These are phyloP conservation scores for Syngnathus floridae DNA, from an alignment of 2,113 vertebrate species.

Conservation along the genomic window DNA sequence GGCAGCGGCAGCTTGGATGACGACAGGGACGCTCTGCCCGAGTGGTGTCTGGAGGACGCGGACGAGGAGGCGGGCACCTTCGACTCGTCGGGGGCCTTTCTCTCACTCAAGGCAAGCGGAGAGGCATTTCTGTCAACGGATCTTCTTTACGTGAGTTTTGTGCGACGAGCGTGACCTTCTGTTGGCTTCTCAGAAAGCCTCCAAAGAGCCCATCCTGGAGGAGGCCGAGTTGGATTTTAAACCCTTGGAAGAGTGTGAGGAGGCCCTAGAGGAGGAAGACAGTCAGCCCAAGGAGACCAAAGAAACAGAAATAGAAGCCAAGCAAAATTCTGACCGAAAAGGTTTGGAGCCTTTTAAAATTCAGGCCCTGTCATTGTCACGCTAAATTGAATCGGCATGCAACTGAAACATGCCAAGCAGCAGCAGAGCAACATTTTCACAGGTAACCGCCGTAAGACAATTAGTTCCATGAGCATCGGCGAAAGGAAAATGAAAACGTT, in stretches of 20 bases:
- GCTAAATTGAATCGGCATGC: neutral
- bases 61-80: slow-evolving; percentile 97
- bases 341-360: slow-evolving; percentile 26
- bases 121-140: neutral
- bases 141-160: neutral
- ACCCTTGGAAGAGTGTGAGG: slow-evolving; percentile 85
- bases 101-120: slow-evolving; percentile 83
- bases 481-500: slow-evolving; percentile 1
- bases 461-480: neutral
- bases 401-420: neutral
- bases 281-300: slow-evolving; percentile 83
- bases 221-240: slow-evolving; percentile 94
- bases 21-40: slow-evolving; percentile 89
- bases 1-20: slow-evolving; percentile 92
- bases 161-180: neutral
- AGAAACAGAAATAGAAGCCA: slow-evolving; percentile 75
- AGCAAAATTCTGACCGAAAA: slow-evolving; percentile 71
- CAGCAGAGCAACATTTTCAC: neutral
- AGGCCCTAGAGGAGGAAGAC: slow-evolving; percentile 81
- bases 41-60: slow-evolving; percentile 97
- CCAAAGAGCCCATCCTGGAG: slow-evolving; percentile 94
- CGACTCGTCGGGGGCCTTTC: slow-evolving; percentile 94
- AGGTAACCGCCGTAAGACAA: neutral
- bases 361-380: neutral
- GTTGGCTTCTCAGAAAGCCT: slow-evolving; percentile 76